Evolutionary conservation across 2,113 vertebrate species (phyloP).

Genomic region (Vidua macroura): DNA sequence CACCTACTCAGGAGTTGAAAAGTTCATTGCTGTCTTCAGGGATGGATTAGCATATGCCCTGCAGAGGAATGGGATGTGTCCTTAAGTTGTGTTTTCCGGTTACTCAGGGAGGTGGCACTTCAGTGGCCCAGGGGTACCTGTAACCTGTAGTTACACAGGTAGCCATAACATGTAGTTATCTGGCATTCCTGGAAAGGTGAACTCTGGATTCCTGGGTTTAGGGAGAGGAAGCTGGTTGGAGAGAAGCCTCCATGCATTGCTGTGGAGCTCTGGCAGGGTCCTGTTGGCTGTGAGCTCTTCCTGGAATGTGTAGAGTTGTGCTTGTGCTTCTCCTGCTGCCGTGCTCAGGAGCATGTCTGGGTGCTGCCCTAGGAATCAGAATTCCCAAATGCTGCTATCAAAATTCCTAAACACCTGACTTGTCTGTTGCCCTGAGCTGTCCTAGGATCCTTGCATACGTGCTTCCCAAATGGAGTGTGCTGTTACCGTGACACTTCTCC

Average conservation of each 20-base stretch:
- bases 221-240: not conserved
- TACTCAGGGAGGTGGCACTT: not conserved
- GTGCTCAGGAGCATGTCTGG: not conserved
- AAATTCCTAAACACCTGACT: not conserved
- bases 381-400: not conserved
- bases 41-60: not conserved
- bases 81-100: not conserved
- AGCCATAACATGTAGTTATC: not conserved
- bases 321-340: not conserved
- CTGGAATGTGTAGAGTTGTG: not conserved
- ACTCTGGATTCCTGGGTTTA: not conserved
- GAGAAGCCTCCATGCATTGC: fast-evolving
- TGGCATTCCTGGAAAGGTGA: not conserved
- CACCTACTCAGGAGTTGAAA: not conserved
- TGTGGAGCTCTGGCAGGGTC: not conserved
- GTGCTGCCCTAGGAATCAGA: not conserved
- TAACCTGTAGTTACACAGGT: not conserved
- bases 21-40: not conserved
- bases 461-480: not conserved
- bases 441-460: not conserved
- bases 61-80: too few relatives aligned
- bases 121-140: not conserved
- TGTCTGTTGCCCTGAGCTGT: not conserved
- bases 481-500: not conserved
- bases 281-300: not conserved